Evolutionary conservation across 2,113 vertebrate genomes (phyloP).

Genomic region (Micromys minutus): DNA sequence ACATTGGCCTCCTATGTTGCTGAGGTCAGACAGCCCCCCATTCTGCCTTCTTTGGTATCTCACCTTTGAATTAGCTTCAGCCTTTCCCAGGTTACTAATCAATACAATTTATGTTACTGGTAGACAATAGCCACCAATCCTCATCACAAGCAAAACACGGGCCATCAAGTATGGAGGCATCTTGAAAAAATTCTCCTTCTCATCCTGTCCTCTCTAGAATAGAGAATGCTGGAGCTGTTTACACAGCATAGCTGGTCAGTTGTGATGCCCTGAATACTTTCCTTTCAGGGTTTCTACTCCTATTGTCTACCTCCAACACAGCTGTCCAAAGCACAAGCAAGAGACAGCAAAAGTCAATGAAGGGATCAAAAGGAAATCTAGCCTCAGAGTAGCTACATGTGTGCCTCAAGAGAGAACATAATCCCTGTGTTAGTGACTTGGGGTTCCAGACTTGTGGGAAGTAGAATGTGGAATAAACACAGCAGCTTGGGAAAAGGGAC

Average conservation of each 20-base stretch:
- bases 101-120: not conserved
- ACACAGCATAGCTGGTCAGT: not conserved
- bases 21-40: fast-evolving
- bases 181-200: not conserved
- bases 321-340: not conserved
- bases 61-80: not conserved
- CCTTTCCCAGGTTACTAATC: not conserved
- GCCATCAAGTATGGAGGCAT: not conserved
- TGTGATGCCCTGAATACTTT: not conserved
- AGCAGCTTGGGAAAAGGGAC: not conserved
- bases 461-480: not conserved
- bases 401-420: not conserved
- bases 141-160: not conserved
- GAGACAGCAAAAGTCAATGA: not conserved
- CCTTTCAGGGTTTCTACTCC: not conserved
- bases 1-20: not conserved
- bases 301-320: not conserved
- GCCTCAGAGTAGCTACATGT: not conserved
- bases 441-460: not conserved
- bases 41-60: not conserved
- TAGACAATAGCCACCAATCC: not conserved
- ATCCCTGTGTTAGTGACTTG: not conserved
- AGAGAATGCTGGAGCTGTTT: not conserved
- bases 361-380: not conserved
- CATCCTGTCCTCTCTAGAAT: not conserved